Conservation (phyloP, 1,140 invertebrate species). For the Stratiolaelaps scimitus region DNA sequence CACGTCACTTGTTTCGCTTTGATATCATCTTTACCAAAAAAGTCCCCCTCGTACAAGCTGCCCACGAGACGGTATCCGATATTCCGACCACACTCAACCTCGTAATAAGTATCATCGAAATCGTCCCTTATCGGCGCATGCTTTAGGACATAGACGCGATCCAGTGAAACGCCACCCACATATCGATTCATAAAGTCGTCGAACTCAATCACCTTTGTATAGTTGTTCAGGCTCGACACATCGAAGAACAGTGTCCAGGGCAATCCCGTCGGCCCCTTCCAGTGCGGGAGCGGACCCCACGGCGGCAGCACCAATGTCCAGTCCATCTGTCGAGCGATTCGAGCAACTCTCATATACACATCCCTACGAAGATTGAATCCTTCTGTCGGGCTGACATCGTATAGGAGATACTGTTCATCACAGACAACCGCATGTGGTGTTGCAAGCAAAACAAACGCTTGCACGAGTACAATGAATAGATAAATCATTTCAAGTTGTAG, state of each 20-base stretch:
- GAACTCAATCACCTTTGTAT: constrained; percentile 75
- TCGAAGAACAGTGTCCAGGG: constrained; percentile 81
- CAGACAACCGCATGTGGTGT: background rate
- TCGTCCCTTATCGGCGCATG: constrained; percentile 28
- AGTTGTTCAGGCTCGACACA: constrained; percentile 58
- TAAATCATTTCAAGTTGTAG: too few relatives aligned
- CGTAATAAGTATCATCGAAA: constrained; percentile 60
- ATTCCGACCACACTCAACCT: constrained; percentile 65
- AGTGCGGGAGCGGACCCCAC: constrained; percentile 78
- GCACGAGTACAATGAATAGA: too few relatives aligned
- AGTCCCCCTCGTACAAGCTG: constrained; percentile 41
- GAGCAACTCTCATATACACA: constrained; percentile 82
- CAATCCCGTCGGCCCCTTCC: constrained; percentile 52
- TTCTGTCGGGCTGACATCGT: constrained; percentile 85
- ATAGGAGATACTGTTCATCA: constrained; percentile 53
- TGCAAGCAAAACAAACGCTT: too few relatives aligned
- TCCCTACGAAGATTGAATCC: constrained; percentile 92
- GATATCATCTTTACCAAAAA: constrained; percentile 54
- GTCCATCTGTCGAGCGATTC: constrained; percentile 55
- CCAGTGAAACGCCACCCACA: constrained; percentile 2
- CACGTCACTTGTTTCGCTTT: constrained; percentile 55
- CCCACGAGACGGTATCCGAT: constrained; percentile 52
- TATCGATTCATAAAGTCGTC: constrained; percentile 54
- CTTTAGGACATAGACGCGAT: constrained; percentile 27
- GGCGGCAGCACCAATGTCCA: constrained; percentile 63